Conservation (phyloP, 2,113 vertebrate genomes). For the Scomber scombrus region DNA sequence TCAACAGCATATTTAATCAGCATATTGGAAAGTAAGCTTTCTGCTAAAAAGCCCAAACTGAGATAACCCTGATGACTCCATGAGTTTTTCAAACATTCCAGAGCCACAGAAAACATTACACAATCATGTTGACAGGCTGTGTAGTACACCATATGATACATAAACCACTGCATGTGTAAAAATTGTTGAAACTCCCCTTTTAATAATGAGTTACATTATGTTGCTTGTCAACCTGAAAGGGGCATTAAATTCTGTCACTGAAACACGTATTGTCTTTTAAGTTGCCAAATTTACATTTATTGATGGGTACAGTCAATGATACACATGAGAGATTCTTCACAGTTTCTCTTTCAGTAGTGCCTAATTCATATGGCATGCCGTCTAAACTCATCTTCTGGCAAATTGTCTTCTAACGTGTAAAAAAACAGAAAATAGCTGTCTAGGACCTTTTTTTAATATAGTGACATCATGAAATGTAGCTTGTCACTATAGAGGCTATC, state of each 20-base stretch:
- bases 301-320: slow-evolving; percentile 19
- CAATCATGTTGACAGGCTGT: too few species aligned
- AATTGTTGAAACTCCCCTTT: background rate
- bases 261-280: slow-evolving; percentile 14
- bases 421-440: slow-evolving; percentile 1
- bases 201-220: background rate
- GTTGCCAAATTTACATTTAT: slow-evolving; percentile 45
- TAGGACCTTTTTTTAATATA: background rate
- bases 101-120: too few species aligned
- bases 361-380: background rate
- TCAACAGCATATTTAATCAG: too few species aligned
- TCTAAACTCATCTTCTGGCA: background rate
- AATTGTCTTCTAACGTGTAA: background rate
- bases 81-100: too few species aligned
- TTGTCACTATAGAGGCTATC: background rate
- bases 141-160: too few species aligned
- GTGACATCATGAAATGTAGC: background rate
- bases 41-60: too few species aligned
- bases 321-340: slow-evolving; percentile 7
- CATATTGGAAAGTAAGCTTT: too few species aligned
- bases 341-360: background rate
- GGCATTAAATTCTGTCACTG: background rate
- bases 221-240: background rate
- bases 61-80: too few species aligned
- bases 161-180: too few species aligned